These are phyloP conservation scores for Xyliphius kryptos DNA, from an alignment of 2,113 vertebrate species.

Conservation along the genomic window DNA sequence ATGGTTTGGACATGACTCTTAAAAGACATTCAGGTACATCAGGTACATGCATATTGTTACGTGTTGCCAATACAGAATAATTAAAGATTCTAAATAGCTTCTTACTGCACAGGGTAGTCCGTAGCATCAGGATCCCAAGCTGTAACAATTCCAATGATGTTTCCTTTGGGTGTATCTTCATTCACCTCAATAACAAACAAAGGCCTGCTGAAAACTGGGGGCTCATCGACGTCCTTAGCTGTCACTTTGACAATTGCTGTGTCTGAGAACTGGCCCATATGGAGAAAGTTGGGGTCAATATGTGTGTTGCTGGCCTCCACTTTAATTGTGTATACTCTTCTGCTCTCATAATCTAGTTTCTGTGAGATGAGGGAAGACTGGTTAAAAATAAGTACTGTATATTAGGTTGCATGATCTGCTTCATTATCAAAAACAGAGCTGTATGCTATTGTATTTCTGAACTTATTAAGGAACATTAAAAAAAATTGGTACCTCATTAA, in stretches of 20 bases:
- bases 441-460: too few species aligned
- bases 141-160: conserved; percentile 77
- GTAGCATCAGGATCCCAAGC: conserved; percentile 89
- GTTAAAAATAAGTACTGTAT: too few species aligned
- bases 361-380: conserved; percentile 41
- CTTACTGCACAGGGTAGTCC: conserved; percentile 83
- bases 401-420: too few species aligned
- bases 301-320: conserved; percentile 91
- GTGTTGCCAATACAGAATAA: too few species aligned
- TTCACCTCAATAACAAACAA: conserved; percentile 90
- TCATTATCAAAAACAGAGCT: too few species aligned
- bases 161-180: conserved; percentile 81
- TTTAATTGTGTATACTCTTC: conserved; percentile 87
- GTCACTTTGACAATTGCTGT: conserved; percentile 85
- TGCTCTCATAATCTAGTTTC: conserved; percentile 93
- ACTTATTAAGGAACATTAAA: too few species aligned
- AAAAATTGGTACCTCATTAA: too few species aligned
- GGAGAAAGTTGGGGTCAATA: conserved; percentile 81
- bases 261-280: conserved; percentile 91
- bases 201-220: conserved; percentile 82
- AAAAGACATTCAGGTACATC: too few species aligned
- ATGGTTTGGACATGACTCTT: too few species aligned
- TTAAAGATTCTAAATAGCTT: too few species aligned
- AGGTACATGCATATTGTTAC: too few species aligned
- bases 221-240: conserved; percentile 89